Evolutionary conservation across 2,113 vertebrate genomes (phyloP), one percentile per base, ranked within the genome.

Genomic region (Panthera tigris): DNA sequence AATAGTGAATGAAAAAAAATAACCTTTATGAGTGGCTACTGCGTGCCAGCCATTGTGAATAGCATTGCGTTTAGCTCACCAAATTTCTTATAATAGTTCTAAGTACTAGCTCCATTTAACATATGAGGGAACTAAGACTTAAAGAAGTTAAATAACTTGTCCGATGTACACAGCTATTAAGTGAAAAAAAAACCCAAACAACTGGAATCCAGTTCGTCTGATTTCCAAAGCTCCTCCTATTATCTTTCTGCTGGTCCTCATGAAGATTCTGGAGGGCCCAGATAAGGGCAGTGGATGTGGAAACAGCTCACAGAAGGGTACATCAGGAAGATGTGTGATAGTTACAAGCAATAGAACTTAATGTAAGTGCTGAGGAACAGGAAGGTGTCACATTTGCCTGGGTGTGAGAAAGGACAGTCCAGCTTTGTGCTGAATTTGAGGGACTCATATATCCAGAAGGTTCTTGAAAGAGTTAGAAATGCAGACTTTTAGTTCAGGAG

Each of bases 131-230:
- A 52, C 9, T 23, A 21, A 52, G 7, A 45, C 33, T 84, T 61
- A 63, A 76, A 92, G 65, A 66, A 79, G 39, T 94, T 79, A 89
- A 94, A n/a, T 88, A 89, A 23, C 25, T 86, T 57, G 11, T 55
- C 36, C 25, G 31, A 2, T 36, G 31, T 68, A 82, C 31, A 27
- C 3, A 78, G 16, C 36, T 45, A 3, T 50, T 78, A 61, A 81
- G 7, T 65, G 31, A 74, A 23, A 80, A 88, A 27, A 27, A 65
- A n/a, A 63, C 1, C 16, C 9, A 63, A 25, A 55, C 57, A 86
- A 41, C 13, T 23, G 29, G 52, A 88, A 68, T 73, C 8, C 9
- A 80, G 19, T 80, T 79, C 11, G 1, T 88, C 69, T 84, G 81
- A 69, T 80, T 78, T 45, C 55, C 69, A 65, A 23, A 45, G 27